Evolutionary conservation across 2,113 vertebrate genomes (phyloP).

Genomic region (Paramisgurnus dabryanus): DNA sequence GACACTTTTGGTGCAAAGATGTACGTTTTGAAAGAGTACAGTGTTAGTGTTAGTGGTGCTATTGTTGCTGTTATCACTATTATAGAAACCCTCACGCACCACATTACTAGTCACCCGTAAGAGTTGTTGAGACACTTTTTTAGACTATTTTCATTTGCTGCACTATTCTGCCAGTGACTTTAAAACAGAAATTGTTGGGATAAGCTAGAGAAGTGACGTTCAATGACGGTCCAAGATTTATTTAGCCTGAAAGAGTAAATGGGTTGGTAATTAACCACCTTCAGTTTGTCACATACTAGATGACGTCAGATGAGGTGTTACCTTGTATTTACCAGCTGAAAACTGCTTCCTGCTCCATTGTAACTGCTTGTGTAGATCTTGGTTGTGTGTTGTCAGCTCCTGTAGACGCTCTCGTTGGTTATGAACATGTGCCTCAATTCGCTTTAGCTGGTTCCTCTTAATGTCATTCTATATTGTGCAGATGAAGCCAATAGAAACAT

Average conservation of each 20-base stretch:
- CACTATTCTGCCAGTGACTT: neutral
- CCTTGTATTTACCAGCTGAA: constrained; percentile 15
- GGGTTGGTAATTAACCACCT: constrained; percentile 49
- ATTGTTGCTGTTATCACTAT: too few species aligned
- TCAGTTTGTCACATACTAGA: constrained; percentile 36
- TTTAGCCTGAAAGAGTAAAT: constrained; percentile 46
- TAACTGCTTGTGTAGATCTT: constrained; percentile 12
- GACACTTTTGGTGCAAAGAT: too few species aligned
- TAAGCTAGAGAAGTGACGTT: constrained; percentile 9
- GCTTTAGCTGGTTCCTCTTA: constrained; percentile 2
- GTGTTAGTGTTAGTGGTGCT: too few species aligned
- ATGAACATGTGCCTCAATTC: neutral
- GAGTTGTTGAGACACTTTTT: too few species aligned
- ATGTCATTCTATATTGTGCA: neutral
- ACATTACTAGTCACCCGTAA: too few species aligned
- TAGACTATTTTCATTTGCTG: neutral
- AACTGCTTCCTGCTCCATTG: constrained; percentile 2
- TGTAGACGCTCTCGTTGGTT: constrained; percentile 15
- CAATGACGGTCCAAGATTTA: constrained; percentile 29
- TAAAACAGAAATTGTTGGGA: neutral
- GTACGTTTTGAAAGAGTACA: too few species aligned
- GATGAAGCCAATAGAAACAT: neutral
- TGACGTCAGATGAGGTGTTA: constrained; percentile 39
- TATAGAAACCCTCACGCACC: too few species aligned
- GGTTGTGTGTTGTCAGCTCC: constrained; percentile 22